Evolutionary conservation across 2,113 vertebrate genomes (phyloP).

Genomic region (Phoxinus phoxinus): DNA sequence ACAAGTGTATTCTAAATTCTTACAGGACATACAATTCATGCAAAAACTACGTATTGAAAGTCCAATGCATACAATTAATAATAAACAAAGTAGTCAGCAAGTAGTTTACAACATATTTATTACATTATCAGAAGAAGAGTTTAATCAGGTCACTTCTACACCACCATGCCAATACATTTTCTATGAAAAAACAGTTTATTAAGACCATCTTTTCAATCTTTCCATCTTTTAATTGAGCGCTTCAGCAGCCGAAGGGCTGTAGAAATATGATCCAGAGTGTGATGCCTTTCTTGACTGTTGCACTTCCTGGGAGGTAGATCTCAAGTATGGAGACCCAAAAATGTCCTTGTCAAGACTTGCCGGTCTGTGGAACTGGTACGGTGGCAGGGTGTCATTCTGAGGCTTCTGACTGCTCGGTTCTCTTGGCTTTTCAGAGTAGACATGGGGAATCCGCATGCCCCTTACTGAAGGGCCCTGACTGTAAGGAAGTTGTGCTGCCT

Average conservation of each 20-base stretch:
- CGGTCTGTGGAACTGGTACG: not conserved
- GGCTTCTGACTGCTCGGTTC: not conserved
- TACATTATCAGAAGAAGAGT: not conserved
- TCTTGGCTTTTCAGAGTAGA: not conserved
- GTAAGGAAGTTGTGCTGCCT: not conserved
- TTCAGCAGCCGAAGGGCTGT: not conserved
- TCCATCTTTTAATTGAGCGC: not conserved
- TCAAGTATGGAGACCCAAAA: not conserved
- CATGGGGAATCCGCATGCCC: not conserved
- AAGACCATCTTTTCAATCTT: not conserved
- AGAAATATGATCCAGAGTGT: not conserved
- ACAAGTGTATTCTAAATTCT: too few species aligned
- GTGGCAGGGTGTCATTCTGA: not conserved
- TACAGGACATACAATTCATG: not conserved
- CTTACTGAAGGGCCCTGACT: not conserved
- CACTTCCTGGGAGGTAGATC: not conserved
- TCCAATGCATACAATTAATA: not conserved
- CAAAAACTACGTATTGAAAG: too few species aligned
- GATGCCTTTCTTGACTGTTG: too few species aligned
- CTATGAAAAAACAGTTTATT: not conserved
- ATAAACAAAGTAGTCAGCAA: not conserved
- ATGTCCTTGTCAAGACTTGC: not conserved
- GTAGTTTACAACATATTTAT: not conserved
- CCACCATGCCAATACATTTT: not conserved
- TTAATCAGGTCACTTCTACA: not conserved